Evolutionary conservation across 2,113 vertebrate species (phyloP), one percentile per base, ranked within the genome.

Genomic region (Perca flavescens): DNA sequence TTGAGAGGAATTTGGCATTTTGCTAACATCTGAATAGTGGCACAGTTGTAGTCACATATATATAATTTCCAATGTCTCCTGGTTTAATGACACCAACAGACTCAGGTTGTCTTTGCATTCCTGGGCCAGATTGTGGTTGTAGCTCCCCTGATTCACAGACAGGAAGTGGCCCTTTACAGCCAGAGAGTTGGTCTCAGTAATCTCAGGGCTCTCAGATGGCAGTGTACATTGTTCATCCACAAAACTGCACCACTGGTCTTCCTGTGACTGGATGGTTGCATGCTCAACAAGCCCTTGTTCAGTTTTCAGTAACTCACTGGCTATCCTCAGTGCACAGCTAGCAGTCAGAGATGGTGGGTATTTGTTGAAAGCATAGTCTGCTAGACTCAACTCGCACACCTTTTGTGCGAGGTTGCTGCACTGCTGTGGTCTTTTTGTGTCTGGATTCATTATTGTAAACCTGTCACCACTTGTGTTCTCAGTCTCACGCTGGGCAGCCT

Each of bases 311-410:
- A 97, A 84, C 22, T 94, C 94, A 28, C 95, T 92, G 0, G 97
- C 96, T 56, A 98, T 75, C 4, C 80, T 94, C 77, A 99, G 89
- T 28, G 97, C 96, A 77, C 96, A 95, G 53, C 93, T 74, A 4
- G 97, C 97, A 79, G 97, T 94, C 60, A 98, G 91, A 5, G 98
- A 99, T 0, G 98, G 97, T 0, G 92, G 46, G 77, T 97, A 98
- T 16, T 89, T 91, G 86, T 93, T 95, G 88, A 99, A 99, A 17
- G 97, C 86, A 1, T 98, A 98, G 89, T 99, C 98, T 0, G 98
- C 97, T 61, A 99, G 88, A 88, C 96, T 98, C 83, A 99, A 91
- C 91, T 97, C 96, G 0, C 96, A 96, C 17, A 99, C 72, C 10
- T 91, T 94, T 6, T 49, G 93, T 0, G 97, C 97, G 50, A 99